Conservation (phyloP, 2,113 vertebrate genomes). For the Myrmecobius fasciatus region DNA sequence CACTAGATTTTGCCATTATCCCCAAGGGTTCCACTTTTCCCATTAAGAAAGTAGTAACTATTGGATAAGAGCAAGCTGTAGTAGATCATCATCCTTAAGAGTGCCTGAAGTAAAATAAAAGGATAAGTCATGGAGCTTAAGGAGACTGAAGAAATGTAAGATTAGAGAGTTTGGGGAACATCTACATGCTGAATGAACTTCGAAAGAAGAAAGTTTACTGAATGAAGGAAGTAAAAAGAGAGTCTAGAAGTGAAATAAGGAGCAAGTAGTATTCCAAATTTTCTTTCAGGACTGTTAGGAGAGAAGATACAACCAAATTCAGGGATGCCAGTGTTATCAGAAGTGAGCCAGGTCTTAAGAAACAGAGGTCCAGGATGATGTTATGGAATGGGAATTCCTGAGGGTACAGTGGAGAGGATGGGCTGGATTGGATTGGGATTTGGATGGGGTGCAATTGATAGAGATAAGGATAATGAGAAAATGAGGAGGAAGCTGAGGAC, state of each 20-base stretch:
- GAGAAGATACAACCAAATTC: background rate
- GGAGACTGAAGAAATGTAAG: background rate
- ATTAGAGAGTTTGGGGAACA: background rate
- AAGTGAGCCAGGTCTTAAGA: background rate
- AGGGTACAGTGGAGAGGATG: background rate
- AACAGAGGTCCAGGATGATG: too few species aligned
- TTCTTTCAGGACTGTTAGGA: background rate
- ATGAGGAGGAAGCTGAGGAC: background rate
- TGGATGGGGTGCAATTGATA: background rate
- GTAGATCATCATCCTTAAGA: background rate
- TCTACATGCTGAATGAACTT: background rate
- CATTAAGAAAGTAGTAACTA: background rate
- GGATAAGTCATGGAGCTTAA: background rate
- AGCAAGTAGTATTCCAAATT: background rate
- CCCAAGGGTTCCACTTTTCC: background rate
- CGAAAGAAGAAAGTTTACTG: background rate
- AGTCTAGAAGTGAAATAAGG: background rate
- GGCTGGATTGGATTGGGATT: background rate
- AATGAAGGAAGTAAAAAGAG: background rate
- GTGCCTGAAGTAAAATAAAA: background rate
- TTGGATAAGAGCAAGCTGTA: too few species aligned
- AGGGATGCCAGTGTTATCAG: background rate
- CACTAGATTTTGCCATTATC: background rate
- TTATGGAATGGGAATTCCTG: too few species aligned
- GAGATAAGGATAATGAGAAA: background rate